Evolutionary conservation across 1,140 invertebrate species (phyloP), one percentile per base, ranked within the genome.

Genomic region (Rhagoletis zephyria): DNA sequence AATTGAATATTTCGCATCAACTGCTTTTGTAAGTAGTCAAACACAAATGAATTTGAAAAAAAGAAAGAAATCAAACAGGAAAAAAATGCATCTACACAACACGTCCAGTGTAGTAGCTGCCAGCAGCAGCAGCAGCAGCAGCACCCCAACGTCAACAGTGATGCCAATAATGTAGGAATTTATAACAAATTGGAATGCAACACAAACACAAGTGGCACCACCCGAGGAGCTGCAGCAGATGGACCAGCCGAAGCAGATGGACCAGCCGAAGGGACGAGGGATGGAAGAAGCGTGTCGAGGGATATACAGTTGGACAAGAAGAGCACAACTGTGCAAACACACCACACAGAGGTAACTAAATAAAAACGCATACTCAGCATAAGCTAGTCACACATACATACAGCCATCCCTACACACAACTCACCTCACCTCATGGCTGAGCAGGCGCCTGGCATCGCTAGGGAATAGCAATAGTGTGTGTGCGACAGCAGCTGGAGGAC

Each of bases 121-220:
- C 30, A 30, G 30, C 30, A 30, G 48, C 74, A 56, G 48, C 30
- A 30, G 48, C 74, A 56, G 48, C 63, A 64, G 48, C 74, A 56
- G 48, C n/a, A 81, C 14, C 74, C 56, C n/a, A 51, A 56, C 48
- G 67, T 5, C n/a, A 16, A 19, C 74, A 81, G 42, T 42, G 48
- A 81, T 81, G 74, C 51, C 74, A 81, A 81, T 81, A 81, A 81
- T 81, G 74, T 81, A 19, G 74, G 74, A 81, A 81, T 81, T 81
- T 81, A 81, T 81, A 81, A 81, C 16, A 81, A 81, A 81, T 81
- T 81, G 74, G 74, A 81, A 59, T 81, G 74, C 51, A 56, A 81
- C 48, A 59, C 74, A 81, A 81, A 56, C 74, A 81, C 45, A 81
- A 19, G n/a, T 4, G n/a, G 42, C 40, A 4, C 9, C 63, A 16